Evolutionary conservation across 37 sponge, comb jelly and placozoan species (phyloP).

Genomic region (Halichondria panicea): DNA sequence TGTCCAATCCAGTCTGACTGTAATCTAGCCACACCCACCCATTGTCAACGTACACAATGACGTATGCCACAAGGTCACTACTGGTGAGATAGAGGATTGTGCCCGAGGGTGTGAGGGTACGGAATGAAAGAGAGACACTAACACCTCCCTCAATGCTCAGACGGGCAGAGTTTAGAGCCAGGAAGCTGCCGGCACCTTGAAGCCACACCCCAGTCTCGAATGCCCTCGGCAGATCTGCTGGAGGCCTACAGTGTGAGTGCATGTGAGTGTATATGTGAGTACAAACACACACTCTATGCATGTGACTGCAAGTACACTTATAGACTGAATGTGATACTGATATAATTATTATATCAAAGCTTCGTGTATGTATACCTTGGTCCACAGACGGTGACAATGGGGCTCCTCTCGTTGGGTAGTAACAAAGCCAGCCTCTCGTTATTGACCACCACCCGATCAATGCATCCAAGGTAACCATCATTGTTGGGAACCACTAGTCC

Average conservation of each 20-base stretch:
- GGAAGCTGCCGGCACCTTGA: constrained; percentile 33
- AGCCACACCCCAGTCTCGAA: constrained; percentile 62
- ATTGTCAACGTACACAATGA: too few relatives aligned
- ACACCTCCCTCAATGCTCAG: background rate
- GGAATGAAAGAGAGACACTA: constrained; percentile 17
- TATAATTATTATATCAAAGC: too few relatives aligned
- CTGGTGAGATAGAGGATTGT: background rate
- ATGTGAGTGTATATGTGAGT: background rate
- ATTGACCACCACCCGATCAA: constrained; percentile 54
- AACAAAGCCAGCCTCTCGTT: constrained; percentile 31
- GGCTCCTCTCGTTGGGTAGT: constrained; percentile 8
- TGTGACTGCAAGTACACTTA: too few relatives aligned
- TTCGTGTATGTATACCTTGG: constrained; percentile 41
- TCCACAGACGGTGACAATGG: constrained; percentile 22
- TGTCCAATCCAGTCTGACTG: too few relatives aligned
- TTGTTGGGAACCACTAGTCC: background rate
- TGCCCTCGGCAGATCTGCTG: constrained; percentile 28
- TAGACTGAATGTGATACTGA: too few relatives aligned
- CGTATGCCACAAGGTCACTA: too few relatives aligned
- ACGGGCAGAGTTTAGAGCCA: background rate
- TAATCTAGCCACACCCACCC: too few relatives aligned
- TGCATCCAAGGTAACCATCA: constrained; percentile 56
- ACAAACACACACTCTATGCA: too few relatives aligned
- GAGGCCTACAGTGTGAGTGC: constrained; percentile 27
- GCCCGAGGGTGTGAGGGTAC: constrained; percentile 23